A percentile compares a stretch with the other conserved stretches of the same genome.
phyloP scores from a whole-genome alignment of 2,113 vertebrate genomes.

The Meriones unguiculatus region DNA sequence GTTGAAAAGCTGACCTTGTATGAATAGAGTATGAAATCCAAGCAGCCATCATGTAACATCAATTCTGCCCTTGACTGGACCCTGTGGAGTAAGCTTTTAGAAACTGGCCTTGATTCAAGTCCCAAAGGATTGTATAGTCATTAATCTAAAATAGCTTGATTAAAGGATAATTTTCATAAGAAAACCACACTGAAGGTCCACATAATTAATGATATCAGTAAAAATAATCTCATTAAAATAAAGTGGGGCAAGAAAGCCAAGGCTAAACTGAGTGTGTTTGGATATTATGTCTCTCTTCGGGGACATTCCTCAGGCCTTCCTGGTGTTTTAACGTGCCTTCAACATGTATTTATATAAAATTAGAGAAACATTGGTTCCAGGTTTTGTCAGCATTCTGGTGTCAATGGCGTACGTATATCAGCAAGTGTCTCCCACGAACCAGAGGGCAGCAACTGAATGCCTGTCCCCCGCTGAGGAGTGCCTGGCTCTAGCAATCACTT shows the following conservation, averaged over 20 bases:
- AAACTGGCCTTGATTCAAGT: not conserved
- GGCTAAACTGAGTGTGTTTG: not conserved
- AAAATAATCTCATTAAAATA: not conserved
- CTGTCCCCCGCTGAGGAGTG: not conserved
- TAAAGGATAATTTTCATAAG: not conserved
- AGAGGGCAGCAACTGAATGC: not conserved
- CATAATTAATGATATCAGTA: not conserved
- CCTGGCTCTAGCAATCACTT: not conserved
- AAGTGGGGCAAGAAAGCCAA: not conserved
- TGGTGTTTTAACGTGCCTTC: slow-evolving; percentile 1
- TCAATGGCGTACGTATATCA: not conserved
- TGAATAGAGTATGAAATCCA: not conserved
- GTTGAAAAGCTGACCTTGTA: not conserved
- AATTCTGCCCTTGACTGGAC: not conserved
- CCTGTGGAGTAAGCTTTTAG: not conserved
- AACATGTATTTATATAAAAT: not conserved
- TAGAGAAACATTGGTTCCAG: not conserved
- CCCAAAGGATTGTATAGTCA: not conserved
- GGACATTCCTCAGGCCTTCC: not conserved
- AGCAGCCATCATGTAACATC: not conserved
- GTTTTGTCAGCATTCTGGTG: not conserved
- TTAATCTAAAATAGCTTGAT: slow-evolving; percentile 13
- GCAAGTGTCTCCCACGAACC: not conserved
- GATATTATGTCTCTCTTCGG: not conserved
- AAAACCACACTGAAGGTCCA: not conserved